A percentile compares a stretch with the other conserved stretches of the same genome.
These are phyloP conservation scores for Thelaira solivaga DNA, from an alignment of 2,888 invertebrate genomes.

Conservation along the genomic window DNA sequence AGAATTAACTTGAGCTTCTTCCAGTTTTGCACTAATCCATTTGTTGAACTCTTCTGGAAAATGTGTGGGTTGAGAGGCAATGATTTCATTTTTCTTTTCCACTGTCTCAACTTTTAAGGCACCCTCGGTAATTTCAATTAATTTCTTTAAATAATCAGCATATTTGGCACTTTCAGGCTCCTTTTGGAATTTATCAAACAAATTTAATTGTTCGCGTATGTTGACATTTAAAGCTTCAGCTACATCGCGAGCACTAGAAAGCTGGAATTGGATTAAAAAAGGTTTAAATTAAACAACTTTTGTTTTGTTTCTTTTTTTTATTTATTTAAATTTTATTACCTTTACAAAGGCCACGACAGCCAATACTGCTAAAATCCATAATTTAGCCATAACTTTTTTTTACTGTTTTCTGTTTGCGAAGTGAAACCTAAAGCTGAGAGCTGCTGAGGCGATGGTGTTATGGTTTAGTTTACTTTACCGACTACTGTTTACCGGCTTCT, in stretches of 20 bases:
- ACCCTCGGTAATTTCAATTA: constrained; percentile 67
- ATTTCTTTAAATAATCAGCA: constrained; percentile 66
- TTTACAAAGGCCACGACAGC: constrained; percentile 64
- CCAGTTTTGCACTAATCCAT: constrained; percentile 65
- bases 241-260: constrained; percentile 62
- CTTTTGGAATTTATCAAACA: constrained; percentile 64
- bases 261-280: neutral
- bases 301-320: neutral
- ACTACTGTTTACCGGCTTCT: constrained; percentile 54
- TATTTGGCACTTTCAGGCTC: constrained; percentile 65
- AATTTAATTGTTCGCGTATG: constrained; percentile 67
- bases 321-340: constrained; percentile 52
- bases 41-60: constrained; percentile 68
- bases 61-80: constrained; percentile 62
- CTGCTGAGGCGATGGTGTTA: constrained; percentile 21
- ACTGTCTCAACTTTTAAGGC: constrained; percentile 66
- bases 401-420: neutral
- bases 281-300: neutral
- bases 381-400: constrained; percentile 65
- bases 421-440: neutral
- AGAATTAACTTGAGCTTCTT: constrained; percentile 64
- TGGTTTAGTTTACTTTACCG: constrained; percentile 22
- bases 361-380: constrained; percentile 65
- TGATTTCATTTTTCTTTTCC: constrained; percentile 65
- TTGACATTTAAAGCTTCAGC: constrained; percentile 66